These are phyloP conservation scores for Echinometra lucunter DNA, from an alignment of 53 echinoderm and acorn worm genomes.

Conservation along the genomic window DNA sequence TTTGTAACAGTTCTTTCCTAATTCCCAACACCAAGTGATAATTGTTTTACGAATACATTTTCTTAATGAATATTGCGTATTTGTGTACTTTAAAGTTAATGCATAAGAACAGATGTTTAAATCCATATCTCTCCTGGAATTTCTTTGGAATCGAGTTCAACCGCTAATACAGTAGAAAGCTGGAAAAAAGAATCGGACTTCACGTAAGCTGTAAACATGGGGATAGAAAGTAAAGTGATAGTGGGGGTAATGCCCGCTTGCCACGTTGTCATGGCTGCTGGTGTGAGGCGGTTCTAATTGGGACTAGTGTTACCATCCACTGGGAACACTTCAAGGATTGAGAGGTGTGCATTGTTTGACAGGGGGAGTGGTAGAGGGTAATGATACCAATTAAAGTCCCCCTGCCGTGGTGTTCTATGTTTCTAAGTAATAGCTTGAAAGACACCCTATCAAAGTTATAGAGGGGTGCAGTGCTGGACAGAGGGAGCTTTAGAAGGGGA, in stretches of 20 bases:
- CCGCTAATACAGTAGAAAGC: not conserved
- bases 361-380: not conserved
- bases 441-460: no score
- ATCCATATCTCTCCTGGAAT: not conserved
- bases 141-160: not conserved
- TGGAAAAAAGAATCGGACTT: not conserved
- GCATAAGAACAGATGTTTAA: no score
- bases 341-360: not conserved
- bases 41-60: no score
- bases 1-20: no score
- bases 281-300: not conserved
- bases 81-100: no score
- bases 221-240: not conserved
- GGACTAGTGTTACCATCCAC: not conserved
- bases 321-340: not conserved
- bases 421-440: not conserved
- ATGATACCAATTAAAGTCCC: not conserved
- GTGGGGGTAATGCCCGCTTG: not conserved
- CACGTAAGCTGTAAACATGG: not conserved
- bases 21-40: no score
- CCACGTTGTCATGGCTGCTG: not conserved
- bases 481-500: no score
- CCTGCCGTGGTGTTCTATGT: not conserved
- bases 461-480: no score
- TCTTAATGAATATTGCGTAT: no score